phyloP scores from a whole-genome alignment of 2,797 vertebrate species.

The Halcyon leucocephala region DNA sequence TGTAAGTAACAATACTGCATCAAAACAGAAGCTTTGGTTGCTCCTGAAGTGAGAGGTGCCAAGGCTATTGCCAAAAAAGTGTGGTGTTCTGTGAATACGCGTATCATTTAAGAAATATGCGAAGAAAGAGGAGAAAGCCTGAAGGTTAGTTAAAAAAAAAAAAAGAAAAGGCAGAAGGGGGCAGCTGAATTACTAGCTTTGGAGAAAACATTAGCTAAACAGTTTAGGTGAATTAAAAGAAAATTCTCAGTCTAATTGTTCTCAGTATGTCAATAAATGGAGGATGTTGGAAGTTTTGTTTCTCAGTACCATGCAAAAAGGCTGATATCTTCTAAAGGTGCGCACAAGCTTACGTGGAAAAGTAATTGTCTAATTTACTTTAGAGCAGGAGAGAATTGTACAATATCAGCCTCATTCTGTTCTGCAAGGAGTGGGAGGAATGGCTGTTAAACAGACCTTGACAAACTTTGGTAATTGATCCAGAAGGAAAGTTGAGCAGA shows the following conservation, averaged over 20 bases:
- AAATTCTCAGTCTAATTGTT: not conserved
- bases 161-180: too few species aligned
- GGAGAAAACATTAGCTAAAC: not conserved
- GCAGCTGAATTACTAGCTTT: not conserved
- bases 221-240: not conserved
- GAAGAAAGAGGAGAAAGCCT: not conserved
- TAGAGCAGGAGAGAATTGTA: not conserved
- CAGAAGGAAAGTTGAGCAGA: not conserved
- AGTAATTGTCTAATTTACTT: not conserved
- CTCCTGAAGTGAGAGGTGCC: not conserved
- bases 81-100: not conserved
- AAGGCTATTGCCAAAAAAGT: not conserved
- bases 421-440: not conserved
- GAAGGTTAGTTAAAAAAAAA: not conserved
- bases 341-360: not conserved
- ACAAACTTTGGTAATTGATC: not conserved
- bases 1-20: not conserved
- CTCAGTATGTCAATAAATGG: not conserved
- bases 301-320: not conserved
- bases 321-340: not conserved
- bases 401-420: rapidly evolving
- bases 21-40: not conserved
- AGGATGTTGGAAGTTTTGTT: not conserved
- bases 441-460: not conserved
- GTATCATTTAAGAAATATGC: not conserved